These are phyloP conservation scores for Diarsia brunnea DNA, from an alignment of 2,888 invertebrate genomes.

Conservation along the genomic window DNA sequence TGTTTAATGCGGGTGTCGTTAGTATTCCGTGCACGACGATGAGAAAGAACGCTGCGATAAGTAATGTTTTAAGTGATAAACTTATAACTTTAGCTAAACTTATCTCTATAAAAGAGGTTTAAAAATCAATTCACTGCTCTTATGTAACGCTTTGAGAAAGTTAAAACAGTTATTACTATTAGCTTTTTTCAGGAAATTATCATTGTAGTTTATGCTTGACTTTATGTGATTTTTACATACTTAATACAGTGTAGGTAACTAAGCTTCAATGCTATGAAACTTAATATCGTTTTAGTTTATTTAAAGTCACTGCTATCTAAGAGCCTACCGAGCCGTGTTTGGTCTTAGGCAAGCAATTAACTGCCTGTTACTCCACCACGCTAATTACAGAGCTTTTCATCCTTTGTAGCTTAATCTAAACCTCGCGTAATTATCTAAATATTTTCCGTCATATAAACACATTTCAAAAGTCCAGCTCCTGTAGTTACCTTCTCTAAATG, in stretches of 20 bases:
- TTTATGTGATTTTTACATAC: too few species aligned
- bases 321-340: background rate
- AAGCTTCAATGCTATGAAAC: background rate
- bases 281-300: background rate
- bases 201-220: too few species aligned
- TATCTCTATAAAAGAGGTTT: background rate
- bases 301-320: background rate
- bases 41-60: constrained; percentile 28
- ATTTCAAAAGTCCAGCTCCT: constrained; percentile 32
- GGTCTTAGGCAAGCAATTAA: background rate
- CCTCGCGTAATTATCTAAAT: constrained; percentile 11
- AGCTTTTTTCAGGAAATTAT: too few species aligned
- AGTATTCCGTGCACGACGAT: constrained; percentile 30
- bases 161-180: too few species aligned
- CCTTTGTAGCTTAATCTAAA: constrained; percentile 8
- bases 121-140: background rate
- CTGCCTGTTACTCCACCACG: background rate
- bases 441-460: constrained; percentile 36
- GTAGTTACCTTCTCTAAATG: constrained; percentile 17
- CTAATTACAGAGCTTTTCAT: background rate
- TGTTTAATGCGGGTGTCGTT: constrained; percentile 36
- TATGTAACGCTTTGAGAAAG: background rate
- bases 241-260: background rate
- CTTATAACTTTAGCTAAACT: constrained; percentile 11
- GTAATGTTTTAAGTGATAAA: constrained; percentile 44